Evolutionary conservation across 2,797 vertebrate genomes (phyloP), one percentile per base, ranked within the genome.

Genomic region (Clarias fuscus): DNA sequence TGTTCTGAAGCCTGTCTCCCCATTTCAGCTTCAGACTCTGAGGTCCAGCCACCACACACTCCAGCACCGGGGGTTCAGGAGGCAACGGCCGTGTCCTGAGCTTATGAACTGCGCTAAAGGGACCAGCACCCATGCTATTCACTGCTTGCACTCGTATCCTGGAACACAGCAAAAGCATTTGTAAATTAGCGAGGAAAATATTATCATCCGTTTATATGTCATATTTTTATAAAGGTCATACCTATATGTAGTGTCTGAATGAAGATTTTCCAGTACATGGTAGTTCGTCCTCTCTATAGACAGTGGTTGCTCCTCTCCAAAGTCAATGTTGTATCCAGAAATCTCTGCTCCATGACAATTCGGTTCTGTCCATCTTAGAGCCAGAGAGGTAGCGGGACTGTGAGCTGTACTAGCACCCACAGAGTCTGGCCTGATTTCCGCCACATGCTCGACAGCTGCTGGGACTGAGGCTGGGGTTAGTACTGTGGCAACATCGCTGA

Each of bases 21-120:
- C 96, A 96, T 87, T 96, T 96, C 5, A 96, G 92, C 91, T 95
- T 96, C 93, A 96, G 94, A 93, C 95, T 96, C 91, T 96, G 95
- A 90, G 95, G 94, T 89, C 95, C 94, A 88, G 92, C 94, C 86
- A 94, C 93, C 5, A 92, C 94, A 89, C 95, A 96, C 90, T 95
- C 94, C 84, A 96, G 93, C 13, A 91, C 93, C 27, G 96, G 96
- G 82, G 96, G 95, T 48, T 93, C 94, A 0, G 95, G 96, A 90
- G 95, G 96, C 88, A 96, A 93, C 83, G 95, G 93, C 86, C 94
- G 95, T 1, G 95, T 96, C 92, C 95, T 95, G 90, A 92, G 91
- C 93, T 95, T 95, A 88, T 96, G 94, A 88, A 91, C 90, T 65
- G 93, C 89, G 88, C 95, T 96, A 91, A 95, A 96, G 78, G 96